Evolutionary conservation across 2,888 invertebrate genomes (phyloP).

Genomic region (Coenonympha arcania): DNA sequence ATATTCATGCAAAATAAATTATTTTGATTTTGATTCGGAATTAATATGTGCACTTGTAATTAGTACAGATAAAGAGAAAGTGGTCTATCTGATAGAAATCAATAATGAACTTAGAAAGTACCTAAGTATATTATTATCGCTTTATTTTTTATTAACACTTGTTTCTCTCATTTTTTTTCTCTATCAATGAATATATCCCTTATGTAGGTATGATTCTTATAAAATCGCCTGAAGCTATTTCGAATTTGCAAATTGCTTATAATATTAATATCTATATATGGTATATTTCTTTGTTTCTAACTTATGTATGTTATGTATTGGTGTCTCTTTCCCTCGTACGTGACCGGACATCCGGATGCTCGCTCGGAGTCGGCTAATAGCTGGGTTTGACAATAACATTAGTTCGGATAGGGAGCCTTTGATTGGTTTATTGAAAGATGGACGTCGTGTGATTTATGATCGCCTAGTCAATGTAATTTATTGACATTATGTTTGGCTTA

Average conservation of each 20-base stretch:
- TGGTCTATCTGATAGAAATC: too few species aligned
- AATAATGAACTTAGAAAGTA: too few species aligned
- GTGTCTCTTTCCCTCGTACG: slow-evolving; percentile 42
- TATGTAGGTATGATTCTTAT: too few species aligned
- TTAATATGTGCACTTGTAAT: too few species aligned
- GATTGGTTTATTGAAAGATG: slow-evolving; percentile 70
- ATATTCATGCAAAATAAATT: too few species aligned
- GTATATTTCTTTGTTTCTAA: slow-evolving; percentile 40
- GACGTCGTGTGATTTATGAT: slow-evolving; percentile 55
- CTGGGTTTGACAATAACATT: slow-evolving; percentile 68
- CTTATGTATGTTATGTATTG: slow-evolving; percentile 30
- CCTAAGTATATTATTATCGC: too few species aligned
- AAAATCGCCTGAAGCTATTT: too few species aligned
- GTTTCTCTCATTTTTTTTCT: slow-evolving; percentile 12
- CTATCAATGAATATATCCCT: too few species aligned
- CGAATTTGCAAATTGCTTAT: slow-evolving; percentile 20
- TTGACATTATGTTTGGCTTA: neutral
- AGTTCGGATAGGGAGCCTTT: slow-evolving; percentile 59
- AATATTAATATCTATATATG: slow-evolving; percentile 20
- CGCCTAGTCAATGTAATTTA: slow-evolving; percentile 17
- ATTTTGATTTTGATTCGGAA: too few species aligned
- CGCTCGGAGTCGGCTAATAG: slow-evolving; percentile 56
- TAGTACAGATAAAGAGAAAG: too few species aligned
- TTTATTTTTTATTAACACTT: too few species aligned
- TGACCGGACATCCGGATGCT: slow-evolving; percentile 64